A percentile compares a stretch with the other conserved stretches of the same genome.
Evolutionary conservation across 2,888 invertebrate genomes (phyloP).

Genomic region (Matsumyia berberina): DNA sequence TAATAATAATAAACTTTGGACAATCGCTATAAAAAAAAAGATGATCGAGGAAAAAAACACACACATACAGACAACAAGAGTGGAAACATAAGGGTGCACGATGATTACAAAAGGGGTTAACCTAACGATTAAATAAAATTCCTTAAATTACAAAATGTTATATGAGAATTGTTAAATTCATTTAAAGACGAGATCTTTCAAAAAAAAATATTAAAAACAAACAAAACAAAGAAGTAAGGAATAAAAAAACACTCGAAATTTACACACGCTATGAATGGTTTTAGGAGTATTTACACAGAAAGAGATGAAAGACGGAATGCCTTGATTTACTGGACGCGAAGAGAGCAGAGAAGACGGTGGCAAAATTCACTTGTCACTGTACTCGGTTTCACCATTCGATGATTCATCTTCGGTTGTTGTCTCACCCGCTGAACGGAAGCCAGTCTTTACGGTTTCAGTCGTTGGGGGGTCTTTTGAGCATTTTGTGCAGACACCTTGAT

Average conservation of each 20-base stretch:
- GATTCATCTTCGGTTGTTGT: slow-evolving; percentile 82
- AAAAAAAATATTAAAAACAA: slow-evolving; percentile 2
- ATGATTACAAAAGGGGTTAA: slow-evolving; percentile 27
- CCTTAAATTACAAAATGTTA: slow-evolving; percentile 16
- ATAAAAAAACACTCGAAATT: slow-evolving; percentile 31
- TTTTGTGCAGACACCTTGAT: slow-evolving; percentile 83
- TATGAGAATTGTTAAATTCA: slow-evolving; percentile 44
- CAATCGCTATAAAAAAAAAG: slow-evolving; percentile 68
- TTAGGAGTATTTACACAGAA: slow-evolving; percentile 52
- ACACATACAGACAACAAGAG: slow-evolving; percentile 70
- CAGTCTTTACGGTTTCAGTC: slow-evolving; percentile 79
- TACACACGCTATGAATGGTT: slow-evolving; percentile 27
- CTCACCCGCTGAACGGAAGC: slow-evolving; percentile 81
- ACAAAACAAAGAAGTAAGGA: slow-evolving; percentile 18
- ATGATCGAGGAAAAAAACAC: slow-evolving; percentile 10
- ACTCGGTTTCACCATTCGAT: slow-evolving; percentile 82
- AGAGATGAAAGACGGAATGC: slow-evolving; percentile 8
- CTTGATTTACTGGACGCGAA: slow-evolving; percentile 13
- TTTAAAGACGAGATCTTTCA: slow-evolving; percentile 65
- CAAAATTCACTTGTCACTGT: slow-evolving; percentile 79
- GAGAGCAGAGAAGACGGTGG: not conserved
- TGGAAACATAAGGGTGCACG: slow-evolving; percentile 49
- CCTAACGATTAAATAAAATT: slow-evolving; percentile 27
- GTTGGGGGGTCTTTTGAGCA: slow-evolving; percentile 80
- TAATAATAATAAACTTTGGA: slow-evolving; percentile 71